phyloP scores from a whole-genome alignment of 53 echinoderm and acorn worm genomes.

The Holothuria leucospilota region DNA sequence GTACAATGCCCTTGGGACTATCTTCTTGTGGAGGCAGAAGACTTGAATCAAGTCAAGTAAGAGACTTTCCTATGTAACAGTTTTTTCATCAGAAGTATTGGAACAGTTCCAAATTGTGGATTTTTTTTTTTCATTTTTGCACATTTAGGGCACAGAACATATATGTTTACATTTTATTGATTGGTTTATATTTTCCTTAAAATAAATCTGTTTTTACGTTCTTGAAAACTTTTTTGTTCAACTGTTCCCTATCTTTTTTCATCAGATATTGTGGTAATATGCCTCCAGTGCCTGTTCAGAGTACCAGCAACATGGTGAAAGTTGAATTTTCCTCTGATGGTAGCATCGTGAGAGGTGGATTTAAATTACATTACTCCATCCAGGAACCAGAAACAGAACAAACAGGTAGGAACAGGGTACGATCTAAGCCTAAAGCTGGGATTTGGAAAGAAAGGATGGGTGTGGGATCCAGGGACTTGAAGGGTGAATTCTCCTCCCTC shows the following conservation, averaged over 20 bases:
- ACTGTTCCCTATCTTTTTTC: no score
- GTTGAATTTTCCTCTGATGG: constrained; percentile 60
- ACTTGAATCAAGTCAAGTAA: constrained; percentile 18
- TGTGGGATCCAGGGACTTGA: no score
- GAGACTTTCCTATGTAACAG: constrained; percentile 44
- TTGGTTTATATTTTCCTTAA: no score
- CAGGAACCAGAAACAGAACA: constrained; percentile 44
- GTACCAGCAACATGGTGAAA: constrained; percentile 21
- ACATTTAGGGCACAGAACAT: no score
- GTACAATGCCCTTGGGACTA: constrained; percentile 63
- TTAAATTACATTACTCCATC: constrained; percentile 55
- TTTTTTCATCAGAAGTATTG: neutral
- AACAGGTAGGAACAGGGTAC: neutral
- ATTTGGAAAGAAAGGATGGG: neutral
- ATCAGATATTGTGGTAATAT: constrained; percentile 71
- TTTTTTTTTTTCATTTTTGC: no score
- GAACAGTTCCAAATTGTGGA: no score
- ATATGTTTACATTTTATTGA: no score
- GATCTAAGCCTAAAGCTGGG: neutral
- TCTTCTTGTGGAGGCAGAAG: constrained; percentile 53
- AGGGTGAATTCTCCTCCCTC: no score
- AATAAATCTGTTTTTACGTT: no score
- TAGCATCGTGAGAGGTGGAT: constrained; percentile 65
- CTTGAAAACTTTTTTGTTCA: no score
- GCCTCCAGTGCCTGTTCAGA: constrained; percentile 50